Base-by-base conservation (phyloP, 2,888 invertebrate species). In the Brachylomia viminalis region DNA sequence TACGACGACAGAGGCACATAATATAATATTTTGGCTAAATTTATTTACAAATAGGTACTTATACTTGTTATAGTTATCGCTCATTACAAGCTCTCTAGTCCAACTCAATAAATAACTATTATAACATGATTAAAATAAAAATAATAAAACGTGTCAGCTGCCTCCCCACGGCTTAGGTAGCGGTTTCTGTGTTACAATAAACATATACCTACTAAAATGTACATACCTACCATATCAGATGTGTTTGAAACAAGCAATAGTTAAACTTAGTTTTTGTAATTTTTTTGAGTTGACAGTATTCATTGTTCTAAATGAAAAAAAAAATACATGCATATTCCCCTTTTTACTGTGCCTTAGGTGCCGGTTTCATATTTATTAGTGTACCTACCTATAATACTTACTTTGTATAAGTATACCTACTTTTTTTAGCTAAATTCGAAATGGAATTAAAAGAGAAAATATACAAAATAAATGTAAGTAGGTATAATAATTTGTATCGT, bases 11-110 rank as follows among this genome's bases (percentile, higher is more conserved):
- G 38, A 75, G 62, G 62, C 74, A 69, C 68, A 74, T 74, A 74
- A 74, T 74, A 74, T 68, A 74, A 74, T 62, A 62, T 74, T 74
- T 74, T 74, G 68, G 74, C 74, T 74, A 68, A 69, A 74, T 74
- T 74, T 47, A 74, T 74, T 73, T 73, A 38, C 38, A 38, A 38
- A 38, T 38, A 38, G 38, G 38, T 38, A 38, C 38, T 38, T 72
- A 72, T 56, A 72, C 65, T 65, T 65, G 64, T 72, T 72, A 72
- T 72, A 65, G 72, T 72, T 72, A 38, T 38, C 72, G 72, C 72
- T 72, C 72, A 65, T 72, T 72, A 72, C 72, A 72, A 72, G 72
- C 72, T 72, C 72, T 72, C 72, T 49, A 58, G 66, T 72, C 72
- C 72, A 72, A 72, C 65, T 66, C 72, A 72, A 49, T 72, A 59